Base-by-base conservation (phyloP, 2,888 invertebrate species). In the Nezara viridula region DNA sequence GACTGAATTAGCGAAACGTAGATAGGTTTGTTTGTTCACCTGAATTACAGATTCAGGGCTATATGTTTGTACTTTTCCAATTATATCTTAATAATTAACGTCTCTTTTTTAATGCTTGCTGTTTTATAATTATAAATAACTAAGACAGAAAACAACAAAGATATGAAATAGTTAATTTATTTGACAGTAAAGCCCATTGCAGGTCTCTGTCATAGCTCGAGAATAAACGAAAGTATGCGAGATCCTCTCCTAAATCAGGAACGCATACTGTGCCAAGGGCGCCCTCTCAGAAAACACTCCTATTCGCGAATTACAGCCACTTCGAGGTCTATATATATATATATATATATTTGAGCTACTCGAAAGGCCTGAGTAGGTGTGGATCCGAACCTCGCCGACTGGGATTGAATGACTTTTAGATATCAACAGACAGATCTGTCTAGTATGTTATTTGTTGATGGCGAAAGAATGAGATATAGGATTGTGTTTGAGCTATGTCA, bases 241-340 rank as follows among this genome's bases (percentile, higher is more conserved):
- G 60, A 60, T 27, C 27, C 16, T 32, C 32, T 37, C 32, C 66
- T 73, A 73, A 19, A 73, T 73, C 66, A 73, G 66, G 66, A 32
- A 27, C 66, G 6, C 66, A 73, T 73, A 37, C 66, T 73, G 37
- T 73, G 66, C 66, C 66, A 73, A 73, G 66, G 66, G 66, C 66
- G 37, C 66, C 21, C 16, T 37, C 32, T 37, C 19, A 37, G 66
- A 73, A 73, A 73, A 73, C 37, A 37, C 19, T 73, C 27, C 66
- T 73, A 73, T 73, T 73, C 66, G 66, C 32, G 66, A 73, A 73
- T 37, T 7, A 37, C 37, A 73, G 19, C 32, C 19, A 21, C 66
- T 73, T 73, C 37, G 66, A 19, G 21, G 4, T 60, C 60, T 37
- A 73, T 37, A 73, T 37, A 73, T 24, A 73, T 27, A 44, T 44